A percentile compares a stretch with the other conserved stretches of the same genome.
Conservation (phyloP, 2,888 invertebrate genomes). For the Parochlus steinenii region DNA sequence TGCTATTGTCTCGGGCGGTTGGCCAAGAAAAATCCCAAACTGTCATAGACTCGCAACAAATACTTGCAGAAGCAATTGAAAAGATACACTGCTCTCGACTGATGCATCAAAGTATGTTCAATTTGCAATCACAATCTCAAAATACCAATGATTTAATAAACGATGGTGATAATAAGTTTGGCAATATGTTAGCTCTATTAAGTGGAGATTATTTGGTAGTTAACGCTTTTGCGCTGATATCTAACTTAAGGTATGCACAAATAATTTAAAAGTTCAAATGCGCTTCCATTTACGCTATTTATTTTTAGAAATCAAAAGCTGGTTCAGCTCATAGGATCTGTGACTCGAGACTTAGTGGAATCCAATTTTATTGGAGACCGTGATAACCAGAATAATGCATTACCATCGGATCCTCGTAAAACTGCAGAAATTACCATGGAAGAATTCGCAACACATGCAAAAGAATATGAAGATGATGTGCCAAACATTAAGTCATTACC, state of each 20-base stretch:
- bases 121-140: slow-evolving; percentile 45
- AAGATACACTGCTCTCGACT: slow-evolving; percentile 88
- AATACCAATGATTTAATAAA: slow-evolving; percentile 37
- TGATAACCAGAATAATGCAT: slow-evolving; percentile 69
- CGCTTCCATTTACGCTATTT: too few relatives aligned
- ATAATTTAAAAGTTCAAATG: background rate
- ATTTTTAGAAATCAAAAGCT: slow-evolving; percentile 52
- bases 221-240: slow-evolving; percentile 75
- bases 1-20: slow-evolving; percentile 79
- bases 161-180: slow-evolving; percentile 71
- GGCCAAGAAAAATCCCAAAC: slow-evolving; percentile 88
- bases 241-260: slow-evolving; percentile 36
- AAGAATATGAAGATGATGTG: slow-evolving; percentile 19
- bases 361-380: slow-evolving; percentile 76
- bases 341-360: slow-evolving; percentile 75
- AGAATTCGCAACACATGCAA: background rate
- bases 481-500: slow-evolving; percentile 34
- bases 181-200: slow-evolving; percentile 85
- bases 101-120: slow-evolving; percentile 77
- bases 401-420: slow-evolving; percentile 47
- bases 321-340: slow-evolving; percentile 75
- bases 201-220: slow-evolving; percentile 85
- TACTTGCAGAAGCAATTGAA: slow-evolving; percentile 87
- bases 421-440: background rate
- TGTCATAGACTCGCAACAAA: slow-evolving; percentile 69